A percentile compares a stretch with the other conserved stretches of the same genome.
Conservation (phyloP, 2,113 vertebrate genomes). For the Pterocles burchelli region DNA sequence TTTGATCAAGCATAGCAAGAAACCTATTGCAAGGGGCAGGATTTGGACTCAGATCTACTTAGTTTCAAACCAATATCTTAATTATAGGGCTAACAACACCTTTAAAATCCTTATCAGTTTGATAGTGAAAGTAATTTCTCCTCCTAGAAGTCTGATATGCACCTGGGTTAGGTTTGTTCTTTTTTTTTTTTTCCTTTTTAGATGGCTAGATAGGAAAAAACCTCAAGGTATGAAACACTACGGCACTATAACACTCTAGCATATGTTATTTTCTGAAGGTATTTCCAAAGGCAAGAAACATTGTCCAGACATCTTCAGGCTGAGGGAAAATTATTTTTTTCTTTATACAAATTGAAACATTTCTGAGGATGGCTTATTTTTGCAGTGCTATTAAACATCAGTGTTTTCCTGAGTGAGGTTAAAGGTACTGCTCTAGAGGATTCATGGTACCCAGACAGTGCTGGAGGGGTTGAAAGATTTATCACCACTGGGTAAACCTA, state of each 20-base stretch:
- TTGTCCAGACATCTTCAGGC: not conserved
- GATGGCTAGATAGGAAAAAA: not conserved
- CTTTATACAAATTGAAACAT: not conserved
- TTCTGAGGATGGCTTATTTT: not conserved
- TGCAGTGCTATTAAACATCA: not conserved
- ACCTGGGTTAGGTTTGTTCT: rapidly evolving
- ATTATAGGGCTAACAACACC: not conserved
- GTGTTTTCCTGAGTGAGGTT: not conserved
- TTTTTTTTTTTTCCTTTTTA: not conserved
- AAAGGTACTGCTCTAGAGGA: not conserved
- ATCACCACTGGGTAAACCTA: not conserved
- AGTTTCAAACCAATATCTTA: not conserved
- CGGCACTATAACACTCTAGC: not conserved
- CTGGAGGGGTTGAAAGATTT: not conserved
- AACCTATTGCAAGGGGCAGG: not conserved
- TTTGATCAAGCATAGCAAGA: not conserved
- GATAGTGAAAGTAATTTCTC: not conserved
- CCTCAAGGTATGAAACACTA: not conserved
- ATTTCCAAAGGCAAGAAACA: not conserved
- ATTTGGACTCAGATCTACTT: not conserved
- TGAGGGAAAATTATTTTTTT: not conserved
- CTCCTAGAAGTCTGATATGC: not conserved
- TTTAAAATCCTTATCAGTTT: not conserved
- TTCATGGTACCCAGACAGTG: not conserved
- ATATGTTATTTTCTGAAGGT: not conserved